Evolutionary conservation across 2,113 vertebrate genomes (phyloP).

Genomic region (Erythrocebus patas): DNA sequence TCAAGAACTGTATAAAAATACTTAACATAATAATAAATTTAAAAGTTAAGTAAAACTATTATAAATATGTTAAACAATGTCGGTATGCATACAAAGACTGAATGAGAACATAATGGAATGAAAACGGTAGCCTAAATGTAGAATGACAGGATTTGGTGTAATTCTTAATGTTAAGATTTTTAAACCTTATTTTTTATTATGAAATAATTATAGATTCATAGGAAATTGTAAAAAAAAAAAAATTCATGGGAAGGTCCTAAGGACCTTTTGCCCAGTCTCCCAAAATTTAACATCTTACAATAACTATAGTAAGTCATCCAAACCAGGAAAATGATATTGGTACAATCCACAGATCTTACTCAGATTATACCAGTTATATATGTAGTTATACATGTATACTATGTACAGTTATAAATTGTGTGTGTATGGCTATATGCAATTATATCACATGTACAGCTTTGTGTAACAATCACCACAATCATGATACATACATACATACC

Average conservation of each 20-base stretch:
- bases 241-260: neutral
- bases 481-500: neutral
- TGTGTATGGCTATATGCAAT: neutral
- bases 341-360: neutral
- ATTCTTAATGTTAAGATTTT: neutral
- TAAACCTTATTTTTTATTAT: neutral
- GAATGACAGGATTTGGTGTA: neutral
- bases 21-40: neutral
- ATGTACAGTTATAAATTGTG: neutral
- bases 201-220: neutral
- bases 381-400: neutral
- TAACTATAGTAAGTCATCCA: neutral
- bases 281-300: neutral
- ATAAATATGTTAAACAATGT: neutral
- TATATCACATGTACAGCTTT: neutral
- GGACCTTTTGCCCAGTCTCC: neutral
- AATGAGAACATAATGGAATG: neutral
- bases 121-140: neutral
- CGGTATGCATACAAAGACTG: neutral
- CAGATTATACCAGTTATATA: neutral
- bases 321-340: neutral
- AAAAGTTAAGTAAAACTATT: neutral
- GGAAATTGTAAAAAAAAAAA: neutral
- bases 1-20: neutral
- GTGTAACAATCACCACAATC: neutral